Evolutionary conservation across 2,113 vertebrate species (phyloP), one percentile per base, ranked within the genome.

Genomic region (Mugil cephalus): DNA sequence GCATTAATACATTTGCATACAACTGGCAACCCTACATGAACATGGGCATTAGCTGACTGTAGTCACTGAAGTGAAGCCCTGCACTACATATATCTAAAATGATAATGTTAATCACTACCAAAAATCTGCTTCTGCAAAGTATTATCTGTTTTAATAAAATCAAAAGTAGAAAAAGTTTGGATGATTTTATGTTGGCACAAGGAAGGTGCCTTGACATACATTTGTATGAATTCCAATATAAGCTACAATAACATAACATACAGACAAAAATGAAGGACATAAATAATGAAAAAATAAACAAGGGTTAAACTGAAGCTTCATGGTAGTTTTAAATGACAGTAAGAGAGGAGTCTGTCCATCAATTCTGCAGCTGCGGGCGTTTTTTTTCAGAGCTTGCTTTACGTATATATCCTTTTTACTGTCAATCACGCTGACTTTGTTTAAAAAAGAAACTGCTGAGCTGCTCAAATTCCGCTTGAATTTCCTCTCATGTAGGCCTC

Each of bases 401-500:
- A 67, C 46, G 45, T 59, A 38, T n/a, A 4, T 15, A 7, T 50
- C 6, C 4, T 21, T 38, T 61, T 54, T 9, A 8, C 30, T 47
- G 24, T 61, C 19, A 54, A 15, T 61, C 17, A 69, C 35, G 43
- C n/a, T 39, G 38, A 60, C 15, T 42, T 46, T 46, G n/a, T 19
- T 30, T 30, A 30, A 30, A 30, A 30, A 21, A 40, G 18, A 72
- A 55, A 5, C 40, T 66, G 24, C 9, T 21, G 30, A 36, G 58
- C 15, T 61, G 10, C 61, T 60, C 6, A 69, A 65, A 47, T 46
- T 47, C 40, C 42, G 42, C 24, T 42, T 13, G 9, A 43, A 48
- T n/a, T 43, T 53, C 14, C 50, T 47, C 45, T 61, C 17, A 19
- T 77, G 63, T 63, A 50, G 46, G 56, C 36, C 68, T 83, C 72